phyloP scores from a whole-genome alignment of 2,797 vertebrate genomes.

The Amazona ochrocephala region DNA sequence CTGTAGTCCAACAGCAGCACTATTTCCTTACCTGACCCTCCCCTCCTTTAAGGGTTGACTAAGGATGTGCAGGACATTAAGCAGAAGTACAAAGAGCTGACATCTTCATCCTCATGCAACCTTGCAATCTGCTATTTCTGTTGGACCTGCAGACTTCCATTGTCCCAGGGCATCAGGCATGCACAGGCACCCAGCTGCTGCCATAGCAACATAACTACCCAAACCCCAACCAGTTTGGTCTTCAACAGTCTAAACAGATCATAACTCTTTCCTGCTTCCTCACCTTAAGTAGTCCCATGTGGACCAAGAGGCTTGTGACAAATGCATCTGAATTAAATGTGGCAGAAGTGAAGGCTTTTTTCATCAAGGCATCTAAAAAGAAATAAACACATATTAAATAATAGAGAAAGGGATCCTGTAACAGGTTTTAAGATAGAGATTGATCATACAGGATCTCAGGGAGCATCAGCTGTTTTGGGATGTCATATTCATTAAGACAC shows the following conservation, averaged over 20 bases:
- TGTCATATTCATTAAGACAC: neutral
- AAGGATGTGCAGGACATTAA: neutral
- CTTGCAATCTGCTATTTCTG: constrained; percentile 7
- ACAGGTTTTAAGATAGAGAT: neutral
- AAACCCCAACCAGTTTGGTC: neutral
- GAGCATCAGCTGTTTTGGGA: neutral
- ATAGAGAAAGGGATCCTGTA: neutral
- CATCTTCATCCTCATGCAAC: neutral
- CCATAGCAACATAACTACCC: constrained; percentile 46
- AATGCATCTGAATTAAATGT: constrained; percentile 88
- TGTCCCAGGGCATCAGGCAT: constrained; percentile 30
- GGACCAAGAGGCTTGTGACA: constrained; percentile 87
- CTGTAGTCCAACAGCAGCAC: neutral
- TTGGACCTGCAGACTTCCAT: constrained; percentile 23
- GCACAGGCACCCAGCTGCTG: constrained; percentile 10
- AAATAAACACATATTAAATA: neutral
- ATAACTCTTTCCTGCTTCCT: neutral
- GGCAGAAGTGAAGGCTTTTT: constrained; percentile 85
- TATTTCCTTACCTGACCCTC: neutral
- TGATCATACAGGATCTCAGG: neutral
- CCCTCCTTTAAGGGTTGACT: neutral
- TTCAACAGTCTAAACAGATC: neutral
- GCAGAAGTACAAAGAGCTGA: neutral
- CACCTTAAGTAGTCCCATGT: constrained; percentile 95
- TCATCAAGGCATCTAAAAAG: constrained; percentile 87